phyloP scores from a whole-genome alignment of 2,797 vertebrate genomes.

The Emys orbicularis region DNA sequence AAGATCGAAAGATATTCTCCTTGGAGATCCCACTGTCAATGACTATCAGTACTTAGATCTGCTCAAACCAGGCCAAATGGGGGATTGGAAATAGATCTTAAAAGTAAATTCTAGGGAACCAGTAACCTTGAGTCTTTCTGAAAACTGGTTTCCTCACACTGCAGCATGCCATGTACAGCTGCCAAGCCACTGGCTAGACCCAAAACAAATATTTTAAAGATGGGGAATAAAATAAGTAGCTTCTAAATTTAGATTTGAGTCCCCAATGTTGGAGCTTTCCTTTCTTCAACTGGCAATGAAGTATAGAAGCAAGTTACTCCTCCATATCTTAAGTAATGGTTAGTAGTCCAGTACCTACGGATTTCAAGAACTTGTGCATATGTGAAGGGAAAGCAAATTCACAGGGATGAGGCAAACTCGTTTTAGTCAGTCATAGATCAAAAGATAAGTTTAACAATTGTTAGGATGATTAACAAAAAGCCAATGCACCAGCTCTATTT shows the following conservation, averaged over 20 bases:
- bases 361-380: background rate
- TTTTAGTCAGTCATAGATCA: background rate
- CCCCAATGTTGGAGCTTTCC: conserved; percentile 58
- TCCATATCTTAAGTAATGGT: conserved; percentile 65
- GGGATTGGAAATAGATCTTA: background rate
- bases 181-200: conserved; percentile 75
- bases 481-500: background rate
- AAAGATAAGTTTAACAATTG: background rate
- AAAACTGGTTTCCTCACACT: conserved; percentile 48
- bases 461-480: background rate
- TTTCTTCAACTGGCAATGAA: conserved; percentile 58
- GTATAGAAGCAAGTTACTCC: conserved; percentile 58
- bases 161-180: conserved; percentile 36
- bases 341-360: conserved; percentile 14
- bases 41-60: background rate
- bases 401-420: background rate
- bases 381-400: background rate
- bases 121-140: conserved; percentile 55
- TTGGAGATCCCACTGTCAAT: background rate
- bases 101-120: conserved; percentile 43
- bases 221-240: conserved; percentile 72
- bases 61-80: background rate
- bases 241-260: conserved; percentile 76
- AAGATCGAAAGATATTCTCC: background rate
- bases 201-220: conserved; percentile 76